phyloP scores from a whole-genome alignment of 2,888 invertebrate genomes.

The Protonemura montana region DNA sequence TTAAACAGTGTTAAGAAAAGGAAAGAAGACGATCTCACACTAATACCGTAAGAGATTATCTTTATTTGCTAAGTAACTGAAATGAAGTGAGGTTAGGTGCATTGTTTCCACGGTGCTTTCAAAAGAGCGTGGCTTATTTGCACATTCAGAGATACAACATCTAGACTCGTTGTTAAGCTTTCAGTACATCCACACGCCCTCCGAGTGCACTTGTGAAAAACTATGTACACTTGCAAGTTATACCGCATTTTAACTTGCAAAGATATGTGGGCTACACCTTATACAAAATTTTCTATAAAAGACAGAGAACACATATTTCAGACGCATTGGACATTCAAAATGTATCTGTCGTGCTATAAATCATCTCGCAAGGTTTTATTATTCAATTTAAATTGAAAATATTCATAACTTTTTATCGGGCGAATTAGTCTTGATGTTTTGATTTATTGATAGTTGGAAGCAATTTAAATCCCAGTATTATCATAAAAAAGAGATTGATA shows the following conservation, averaged over 20 bases:
- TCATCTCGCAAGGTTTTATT: neutral
- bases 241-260: neutral
- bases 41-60: no score
- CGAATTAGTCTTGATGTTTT: neutral
- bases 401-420: constrained; percentile 12
- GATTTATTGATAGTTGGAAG: neutral
- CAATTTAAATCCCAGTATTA: neutral
- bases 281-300: neutral
- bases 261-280: neutral
- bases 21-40: no score
- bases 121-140: no score
- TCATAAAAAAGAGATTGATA: neutral
- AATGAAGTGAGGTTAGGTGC: no score
- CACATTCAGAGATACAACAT: no score
- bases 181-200: no score
- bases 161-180: no score
- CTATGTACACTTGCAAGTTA: neutral
- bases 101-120: no score
- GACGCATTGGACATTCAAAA: neutral
- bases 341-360: neutral
- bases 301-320: neutral
- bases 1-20: no score
- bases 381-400: neutral
- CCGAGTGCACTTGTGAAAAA: no score
- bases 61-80: no score